These are phyloP conservation scores for Sphyrna mokarran DNA, from an alignment of 2,113 vertebrate genomes.

Conservation along the genomic window DNA sequence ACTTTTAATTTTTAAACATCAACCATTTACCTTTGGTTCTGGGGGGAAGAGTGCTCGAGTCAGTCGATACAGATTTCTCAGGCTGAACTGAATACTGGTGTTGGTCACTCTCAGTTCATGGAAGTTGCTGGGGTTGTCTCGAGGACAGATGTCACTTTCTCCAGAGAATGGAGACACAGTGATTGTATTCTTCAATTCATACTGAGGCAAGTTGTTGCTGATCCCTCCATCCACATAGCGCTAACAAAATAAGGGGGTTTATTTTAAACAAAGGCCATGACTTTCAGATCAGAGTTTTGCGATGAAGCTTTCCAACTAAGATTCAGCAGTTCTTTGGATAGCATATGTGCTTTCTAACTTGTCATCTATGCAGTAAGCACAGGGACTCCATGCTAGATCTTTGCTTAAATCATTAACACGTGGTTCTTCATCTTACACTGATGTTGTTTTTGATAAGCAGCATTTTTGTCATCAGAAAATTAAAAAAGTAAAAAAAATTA, in stretches of 20 bases:
- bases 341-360: neutral
- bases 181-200: constrained; percentile 75
- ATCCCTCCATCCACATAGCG: constrained; percentile 81
- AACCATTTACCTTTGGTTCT: constrained; percentile 64
- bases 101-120: constrained; percentile 69
- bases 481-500: neutral
- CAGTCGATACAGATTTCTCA: constrained; percentile 70
- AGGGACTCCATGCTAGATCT: neutral
- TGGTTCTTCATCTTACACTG: too few species aligned
- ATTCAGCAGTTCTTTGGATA: neutral
- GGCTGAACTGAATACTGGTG: constrained; percentile 70
- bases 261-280: neutral
- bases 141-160: constrained; percentile 85
- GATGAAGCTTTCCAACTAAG: neutral
- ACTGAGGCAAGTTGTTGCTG: constrained; percentile 70
- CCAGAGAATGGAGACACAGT: constrained; percentile 82
- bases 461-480: neutral
- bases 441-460: neutral
- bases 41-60: constrained; percentile 66
- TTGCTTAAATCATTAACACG: neutral
- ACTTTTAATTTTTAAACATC: neutral
- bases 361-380: neutral
- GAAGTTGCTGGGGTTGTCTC: constrained; percentile 69
- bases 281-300: neutral
- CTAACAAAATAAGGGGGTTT: constrained; percentile 48